A percentile compares a stretch with the other conserved stretches of the same genome.
phyloP scores from a whole-genome alignment of 2,113 vertebrate genomes.

The Trematomus loennbergii region DNA sequence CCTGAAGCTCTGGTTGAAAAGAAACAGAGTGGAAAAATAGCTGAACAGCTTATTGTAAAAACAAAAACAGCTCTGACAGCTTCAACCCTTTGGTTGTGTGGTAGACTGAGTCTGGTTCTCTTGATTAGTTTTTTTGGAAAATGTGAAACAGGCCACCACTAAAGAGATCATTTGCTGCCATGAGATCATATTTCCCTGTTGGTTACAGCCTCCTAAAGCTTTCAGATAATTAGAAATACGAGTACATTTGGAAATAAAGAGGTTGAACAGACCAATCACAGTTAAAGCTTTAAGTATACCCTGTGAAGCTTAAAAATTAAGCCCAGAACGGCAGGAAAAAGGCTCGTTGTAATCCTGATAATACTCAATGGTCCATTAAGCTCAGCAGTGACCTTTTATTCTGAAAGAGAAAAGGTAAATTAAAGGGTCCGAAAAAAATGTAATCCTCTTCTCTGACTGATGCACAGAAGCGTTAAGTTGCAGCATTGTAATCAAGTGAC shows the following conservation, averaged over 20 bases:
- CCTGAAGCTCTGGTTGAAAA: slow-evolving; percentile 18
- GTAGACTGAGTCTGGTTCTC: not conserved
- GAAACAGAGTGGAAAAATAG: slow-evolving; percentile 16
- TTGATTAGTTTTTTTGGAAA: not conserved
- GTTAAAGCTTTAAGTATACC: slow-evolving; percentile 50
- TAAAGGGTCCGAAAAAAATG: slow-evolving; percentile 77
- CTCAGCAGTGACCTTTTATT: slow-evolving; percentile 70
- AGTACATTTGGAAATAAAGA: slow-evolving; percentile 42
- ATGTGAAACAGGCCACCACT: not conserved
- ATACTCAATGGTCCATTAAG: slow-evolving; percentile 77
- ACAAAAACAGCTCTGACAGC: not conserved
- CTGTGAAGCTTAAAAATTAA: slow-evolving; percentile 71
- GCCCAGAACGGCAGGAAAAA: slow-evolving; percentile 63
- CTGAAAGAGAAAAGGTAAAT: slow-evolving; percentile 73
- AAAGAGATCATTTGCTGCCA: slow-evolving; percentile 10
- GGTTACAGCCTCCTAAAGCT: slow-evolving; percentile 28
- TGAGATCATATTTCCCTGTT: slow-evolving; percentile 25
- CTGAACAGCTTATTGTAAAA: not conserved
- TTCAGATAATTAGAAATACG: slow-evolving; percentile 53
- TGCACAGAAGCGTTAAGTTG: slow-evolving; percentile 53
- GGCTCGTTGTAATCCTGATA: slow-evolving; percentile 79
- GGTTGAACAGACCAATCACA: slow-evolving; percentile 57
- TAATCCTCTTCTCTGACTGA: slow-evolving; percentile 70
- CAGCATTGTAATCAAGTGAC: slow-evolving; percentile 60
- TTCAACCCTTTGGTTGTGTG: not conserved